Percentiles rank a stretch among this genome's conserved stretches.
Evolutionary conservation across 2,797 vertebrate genomes (phyloP).

Genomic region (Coracias cyanogaster): DNA sequence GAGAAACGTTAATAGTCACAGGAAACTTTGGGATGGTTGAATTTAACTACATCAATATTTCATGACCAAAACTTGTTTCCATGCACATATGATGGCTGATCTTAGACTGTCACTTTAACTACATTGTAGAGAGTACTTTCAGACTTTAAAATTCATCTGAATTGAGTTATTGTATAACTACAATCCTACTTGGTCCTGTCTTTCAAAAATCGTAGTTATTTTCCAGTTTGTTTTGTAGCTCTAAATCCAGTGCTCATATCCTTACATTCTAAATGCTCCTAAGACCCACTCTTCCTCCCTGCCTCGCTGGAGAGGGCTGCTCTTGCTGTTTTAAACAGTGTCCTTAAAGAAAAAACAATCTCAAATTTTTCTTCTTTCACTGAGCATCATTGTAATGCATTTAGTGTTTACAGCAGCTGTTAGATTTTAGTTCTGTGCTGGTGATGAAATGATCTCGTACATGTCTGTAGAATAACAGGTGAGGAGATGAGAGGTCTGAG

Average conservation of each 20-base stretch:
- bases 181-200: not conserved
- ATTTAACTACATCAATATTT: not conserved
- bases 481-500: not conserved
- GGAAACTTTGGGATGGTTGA: not conserved
- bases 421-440: not conserved
- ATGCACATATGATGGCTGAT: fast-evolving
- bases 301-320: not conserved
- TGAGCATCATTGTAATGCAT: fast-evolving
- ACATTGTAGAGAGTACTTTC: not conserved
- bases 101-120: not conserved
- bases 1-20: not conserved
- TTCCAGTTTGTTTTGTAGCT: not conserved
- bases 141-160: not conserved
- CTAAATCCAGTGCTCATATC: not conserved
- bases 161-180: not conserved
- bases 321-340: not conserved
- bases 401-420: not conserved
- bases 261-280: not conserved
- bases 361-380: not conserved
- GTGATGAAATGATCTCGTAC: not conserved
- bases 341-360: not conserved
- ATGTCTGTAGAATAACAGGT: not conserved
- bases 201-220: not conserved
- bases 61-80: not conserved
- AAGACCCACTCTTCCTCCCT: not conserved